A percentile compares a stretch with the other conserved stretches of the same genome.
phyloP scores from a whole-genome alignment of 2,888 invertebrate species.

The Napeogenes sylphis region DNA sequence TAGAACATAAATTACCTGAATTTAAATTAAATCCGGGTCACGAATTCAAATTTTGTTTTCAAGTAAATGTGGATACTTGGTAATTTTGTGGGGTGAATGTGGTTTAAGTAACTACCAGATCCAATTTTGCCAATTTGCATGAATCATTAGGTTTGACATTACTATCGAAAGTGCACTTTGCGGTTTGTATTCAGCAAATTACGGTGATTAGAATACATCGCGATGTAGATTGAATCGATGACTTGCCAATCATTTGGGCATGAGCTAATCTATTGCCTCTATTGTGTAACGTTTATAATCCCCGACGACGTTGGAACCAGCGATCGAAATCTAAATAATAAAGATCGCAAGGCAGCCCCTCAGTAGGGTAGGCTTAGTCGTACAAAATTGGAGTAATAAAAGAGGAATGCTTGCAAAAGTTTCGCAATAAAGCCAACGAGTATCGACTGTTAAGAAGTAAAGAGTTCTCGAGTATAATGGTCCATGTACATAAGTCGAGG shows the following conservation, averaged over 20 bases:
- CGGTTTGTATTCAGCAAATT: constrained; percentile 19
- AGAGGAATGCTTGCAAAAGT: constrained; percentile 76
- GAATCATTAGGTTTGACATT: constrained; percentile 33
- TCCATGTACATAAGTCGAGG: constrained; percentile 40
- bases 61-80: constrained; percentile 32
- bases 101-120: constrained; percentile 33
- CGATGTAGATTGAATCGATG: constrained; percentile 13
- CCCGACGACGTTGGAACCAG: constrained; percentile 31
- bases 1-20: constrained; percentile 44
- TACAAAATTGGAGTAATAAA: constrained; percentile 78
- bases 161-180: constrained; percentile 29
- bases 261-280: constrained; percentile 14
- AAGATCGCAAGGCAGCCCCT: constrained; percentile 61
- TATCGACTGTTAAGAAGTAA: constrained; percentile 77
- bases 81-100: constrained; percentile 38
- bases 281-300: constrained; percentile 28
- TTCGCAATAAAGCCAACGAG: constrained; percentile 76
- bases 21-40: constrained; percentile 32
- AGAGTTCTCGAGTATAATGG: constrained; percentile 63
- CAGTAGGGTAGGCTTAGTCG: constrained; percentile 69
- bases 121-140: constrained; percentile 37
- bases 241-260: constrained; percentile 18
- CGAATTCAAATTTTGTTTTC: constrained; percentile 27
- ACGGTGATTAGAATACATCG: constrained; percentile 12
- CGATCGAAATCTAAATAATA: constrained; percentile 76